Percentiles rank a stretch among this genome's conserved stretches.
Evolutionary conservation across 2,888 invertebrate species (phyloP).

Genomic region (Phaonia tiefii): DNA sequence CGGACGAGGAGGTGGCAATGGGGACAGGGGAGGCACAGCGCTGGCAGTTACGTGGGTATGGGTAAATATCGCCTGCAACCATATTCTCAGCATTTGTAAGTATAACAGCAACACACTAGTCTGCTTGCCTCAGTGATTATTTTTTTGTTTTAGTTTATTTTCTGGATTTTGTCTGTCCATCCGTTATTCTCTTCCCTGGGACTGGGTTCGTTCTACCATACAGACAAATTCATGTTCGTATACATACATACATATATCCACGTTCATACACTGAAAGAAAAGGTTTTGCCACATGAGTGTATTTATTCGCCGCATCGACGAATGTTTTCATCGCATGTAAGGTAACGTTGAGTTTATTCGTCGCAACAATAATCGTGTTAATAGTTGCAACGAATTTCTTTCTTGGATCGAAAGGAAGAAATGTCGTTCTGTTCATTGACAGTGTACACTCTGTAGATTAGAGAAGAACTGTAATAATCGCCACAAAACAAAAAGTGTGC

Average conservation of each 20-base stretch:
- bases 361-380: no score
- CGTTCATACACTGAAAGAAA: neutral
- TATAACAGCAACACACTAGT: constrained; percentile 14
- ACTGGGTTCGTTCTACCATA: neutral
- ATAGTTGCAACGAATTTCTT: no score
- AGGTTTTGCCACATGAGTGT: no score
- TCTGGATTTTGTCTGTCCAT: constrained; percentile 17
- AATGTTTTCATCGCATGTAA: no score
- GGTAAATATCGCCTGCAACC: constrained; percentile 59
- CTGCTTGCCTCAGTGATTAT: constrained; percentile 24
- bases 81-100: constrained; percentile 50
- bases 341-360: no score
- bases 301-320: no score
- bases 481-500: no score
- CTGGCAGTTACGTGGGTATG: constrained; percentile 35
- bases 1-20: constrained; percentile 7
- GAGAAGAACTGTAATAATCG: no score
- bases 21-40: neutral
- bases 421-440: no score
- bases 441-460: no score
- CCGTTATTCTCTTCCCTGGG: constrained; percentile 15
- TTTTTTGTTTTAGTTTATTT: constrained; percentile 35
- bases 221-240: no score
- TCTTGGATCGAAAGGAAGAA: no score
- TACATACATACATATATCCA: neutral